phyloP scores from a whole-genome alignment of 2,113 vertebrate species.

The Nycticorax nycticorax region DNA sequence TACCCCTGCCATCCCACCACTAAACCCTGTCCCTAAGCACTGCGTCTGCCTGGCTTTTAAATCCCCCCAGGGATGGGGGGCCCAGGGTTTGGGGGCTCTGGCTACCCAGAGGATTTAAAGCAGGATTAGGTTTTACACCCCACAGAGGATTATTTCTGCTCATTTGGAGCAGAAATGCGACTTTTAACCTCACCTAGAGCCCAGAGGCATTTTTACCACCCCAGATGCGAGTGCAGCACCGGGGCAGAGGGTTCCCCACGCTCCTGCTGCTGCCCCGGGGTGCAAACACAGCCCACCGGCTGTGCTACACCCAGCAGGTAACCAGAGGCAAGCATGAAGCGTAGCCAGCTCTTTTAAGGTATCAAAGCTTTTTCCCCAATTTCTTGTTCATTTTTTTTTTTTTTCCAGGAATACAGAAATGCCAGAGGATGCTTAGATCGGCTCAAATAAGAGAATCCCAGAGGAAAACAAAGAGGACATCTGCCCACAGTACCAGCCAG shows the following conservation, averaged over 20 bases:
- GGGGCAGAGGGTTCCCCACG: too few relatives aligned
- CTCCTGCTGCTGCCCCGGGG: neutral
- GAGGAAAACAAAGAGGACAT: neutral
- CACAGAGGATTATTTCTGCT: neutral
- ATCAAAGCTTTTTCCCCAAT: neutral
- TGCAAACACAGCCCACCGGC: neutral
- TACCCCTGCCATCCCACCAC: too few relatives aligned
- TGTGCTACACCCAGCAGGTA: rapidly evolving
- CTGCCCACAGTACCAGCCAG: neutral
- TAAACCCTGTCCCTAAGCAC: too few relatives aligned
- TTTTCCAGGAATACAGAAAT: neutral
- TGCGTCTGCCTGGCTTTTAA: too few relatives aligned
- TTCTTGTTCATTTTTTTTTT: neutral
- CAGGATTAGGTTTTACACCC: neutral
- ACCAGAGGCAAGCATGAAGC: neutral
- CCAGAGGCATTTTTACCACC: too few relatives aligned
- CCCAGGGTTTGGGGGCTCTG: neutral
- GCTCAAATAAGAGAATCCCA: neutral
- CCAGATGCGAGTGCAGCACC: rapidly evolving
- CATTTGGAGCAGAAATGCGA: neutral
- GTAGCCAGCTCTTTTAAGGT: too few relatives aligned
- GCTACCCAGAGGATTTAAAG: neutral
- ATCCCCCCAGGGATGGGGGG: too few relatives aligned
- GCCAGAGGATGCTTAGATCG: too few relatives aligned
- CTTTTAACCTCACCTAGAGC: neutral